Base-by-base conservation (phyloP, 2,888 invertebrate species). In the Axea sp. region DNA sequence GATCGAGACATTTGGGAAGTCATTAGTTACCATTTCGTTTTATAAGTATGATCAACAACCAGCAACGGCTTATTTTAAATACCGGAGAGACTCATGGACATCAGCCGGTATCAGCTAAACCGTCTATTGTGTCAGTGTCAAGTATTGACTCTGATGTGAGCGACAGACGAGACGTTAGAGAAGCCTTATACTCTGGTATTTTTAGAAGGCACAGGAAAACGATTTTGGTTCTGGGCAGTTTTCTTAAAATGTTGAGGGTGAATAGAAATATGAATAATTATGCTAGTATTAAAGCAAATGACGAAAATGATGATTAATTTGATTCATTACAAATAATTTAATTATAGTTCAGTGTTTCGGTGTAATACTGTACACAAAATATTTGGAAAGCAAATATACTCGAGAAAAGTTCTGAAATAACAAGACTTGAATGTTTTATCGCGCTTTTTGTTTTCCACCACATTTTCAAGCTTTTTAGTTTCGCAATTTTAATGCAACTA, bases 241-340 rank as follows among this genome's bases (percentile, higher is more conserved):
- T 88, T 80, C 82, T 88, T 59, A 87, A 86, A 76, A 87, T 88
- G 86, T 78, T 88, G 47, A 85, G 85, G 82, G 85, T 87, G 83
- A 87, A 87, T 83, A 85, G 87, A 82, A 86, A 87, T 64, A 84
- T 87, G 81, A 87, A 87, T 81, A 86, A 86, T 80, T 87, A 87
- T 71, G 87, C 87, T 81, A 87, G 85, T 64, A 87, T 87, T 81
- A 86, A 87, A 80, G 83, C 84, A 24, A 87, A 87, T 73, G 86
- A 87, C 71, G 87, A 87, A 64, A 80, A 77, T 35, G 87, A 87
- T 57, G 86, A 87, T 64, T 86, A 19, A 43, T 26, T n/a, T n/a
- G n/a, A n/a, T n/a, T n/a, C n/a, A n/a, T n/a, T n/a, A n/a, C n/a
- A n/a, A n/a, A n/a, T n/a, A n/a, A n/a, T n/a, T n/a, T n/a, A n/a